Conservation (phyloP, 2,113 vertebrate species). For the Hyla sarda region DNA sequence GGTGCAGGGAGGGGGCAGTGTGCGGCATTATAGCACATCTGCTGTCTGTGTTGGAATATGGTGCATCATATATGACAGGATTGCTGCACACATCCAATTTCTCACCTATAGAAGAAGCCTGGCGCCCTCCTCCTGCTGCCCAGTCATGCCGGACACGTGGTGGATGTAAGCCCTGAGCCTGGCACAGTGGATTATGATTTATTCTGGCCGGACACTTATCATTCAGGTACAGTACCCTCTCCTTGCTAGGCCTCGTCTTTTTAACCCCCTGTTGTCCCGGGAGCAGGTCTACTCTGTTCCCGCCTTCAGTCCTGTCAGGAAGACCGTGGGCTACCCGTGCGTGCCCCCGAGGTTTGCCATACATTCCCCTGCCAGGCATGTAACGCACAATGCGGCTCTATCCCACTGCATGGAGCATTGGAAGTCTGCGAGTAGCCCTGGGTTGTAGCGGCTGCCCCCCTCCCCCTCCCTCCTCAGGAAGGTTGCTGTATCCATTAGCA, state of each 20-base stretch:
- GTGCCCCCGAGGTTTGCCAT: neutral
- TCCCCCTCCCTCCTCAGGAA: neutral
- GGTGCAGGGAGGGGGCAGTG: conserved; percentile 64
- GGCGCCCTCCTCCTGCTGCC: conserved; percentile 16
- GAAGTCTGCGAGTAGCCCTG: conserved; percentile 21
- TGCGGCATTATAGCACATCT: conserved; percentile 60
- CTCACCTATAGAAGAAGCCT: neutral
- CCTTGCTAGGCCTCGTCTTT: conserved; percentile 11
- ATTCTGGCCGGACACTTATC: conserved; percentile 73
- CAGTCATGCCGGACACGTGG: conserved; percentile 63
- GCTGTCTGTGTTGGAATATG: conserved; percentile 60
- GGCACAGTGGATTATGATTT: conserved; percentile 72
- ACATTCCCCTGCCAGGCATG: neutral
- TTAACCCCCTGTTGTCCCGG: neutral
- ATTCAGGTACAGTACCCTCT: conserved; percentile 71
- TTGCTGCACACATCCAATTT: conserved; percentile 8
- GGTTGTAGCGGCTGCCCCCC: neutral
- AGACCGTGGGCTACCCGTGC: neutral
- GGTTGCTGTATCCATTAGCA: conserved; percentile 35
- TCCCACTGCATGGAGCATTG: conserved; percentile 10
- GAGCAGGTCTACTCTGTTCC: neutral
- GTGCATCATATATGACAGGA: conserved; percentile 59
- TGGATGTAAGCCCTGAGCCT: conserved; percentile 64
- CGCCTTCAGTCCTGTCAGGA: neutral
- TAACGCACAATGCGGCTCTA: conserved; percentile 30